A percentile compares a stretch with the other conserved stretches of the same genome.
Evolutionary conservation across 2,888 invertebrate species (phyloP).

Genomic region (Strigamia crassipes): DNA sequence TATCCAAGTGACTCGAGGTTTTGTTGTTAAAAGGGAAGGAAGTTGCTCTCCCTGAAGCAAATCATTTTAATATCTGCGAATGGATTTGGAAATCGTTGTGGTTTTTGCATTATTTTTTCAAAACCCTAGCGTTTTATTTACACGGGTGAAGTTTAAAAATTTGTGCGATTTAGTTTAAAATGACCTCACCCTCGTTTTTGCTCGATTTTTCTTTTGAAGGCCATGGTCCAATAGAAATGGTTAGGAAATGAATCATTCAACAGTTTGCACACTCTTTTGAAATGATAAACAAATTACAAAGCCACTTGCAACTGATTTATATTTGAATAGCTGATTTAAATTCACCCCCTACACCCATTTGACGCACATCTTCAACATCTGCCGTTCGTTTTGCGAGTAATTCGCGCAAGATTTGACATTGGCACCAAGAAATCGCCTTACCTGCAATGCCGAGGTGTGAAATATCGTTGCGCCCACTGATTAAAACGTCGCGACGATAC

Average conservation of each 20-base stretch:
- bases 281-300: constrained; percentile 14
- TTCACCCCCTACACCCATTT: not conserved
- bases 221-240: constrained; percentile 37
- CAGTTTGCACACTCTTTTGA: not conserved
- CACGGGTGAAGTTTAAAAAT: not conserved
- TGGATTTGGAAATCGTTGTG: constrained; percentile 1
- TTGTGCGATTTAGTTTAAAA: not conserved
- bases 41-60: constrained; percentile 37
- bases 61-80: constrained; percentile 32
- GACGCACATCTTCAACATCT: not conserved
- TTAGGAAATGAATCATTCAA: constrained; percentile 34
- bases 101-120: not conserved
- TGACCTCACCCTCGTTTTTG: constrained; percentile 28
- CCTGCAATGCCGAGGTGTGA: not conserved
- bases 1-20: constrained; percentile 34
- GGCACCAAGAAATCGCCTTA: not conserved
- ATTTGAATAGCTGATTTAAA: not conserved
- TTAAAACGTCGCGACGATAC: not conserved
- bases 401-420: not conserved
- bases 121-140: not conserved
- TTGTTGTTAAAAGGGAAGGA: constrained; percentile 15
- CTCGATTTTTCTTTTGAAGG: constrained; percentile 19
- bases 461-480: not conserved
- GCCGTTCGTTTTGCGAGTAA: not conserved
- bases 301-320: not conserved